A percentile compares a stretch with the other conserved stretches of the same genome.
phyloP scores from a whole-genome alignment of 2,113 vertebrate species.

The Aix galericulata region DNA sequence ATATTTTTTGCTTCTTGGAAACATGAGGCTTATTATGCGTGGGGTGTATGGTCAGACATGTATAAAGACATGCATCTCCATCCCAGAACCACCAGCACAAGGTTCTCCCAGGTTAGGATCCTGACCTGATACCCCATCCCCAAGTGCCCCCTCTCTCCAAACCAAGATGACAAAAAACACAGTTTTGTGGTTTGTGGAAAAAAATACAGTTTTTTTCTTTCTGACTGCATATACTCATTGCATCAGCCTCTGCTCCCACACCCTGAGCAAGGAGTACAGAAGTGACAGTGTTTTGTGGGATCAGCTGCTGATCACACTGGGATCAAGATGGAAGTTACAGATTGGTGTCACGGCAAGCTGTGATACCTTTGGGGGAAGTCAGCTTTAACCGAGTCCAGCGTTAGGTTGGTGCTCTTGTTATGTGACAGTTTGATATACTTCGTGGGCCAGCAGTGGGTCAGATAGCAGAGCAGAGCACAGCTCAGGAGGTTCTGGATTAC shows the following conservation, averaged over 20 bases:
- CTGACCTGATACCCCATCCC: background rate
- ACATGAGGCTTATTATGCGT: background rate
- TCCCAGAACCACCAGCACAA: background rate
- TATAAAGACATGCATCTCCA: background rate
- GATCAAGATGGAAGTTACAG: background rate
- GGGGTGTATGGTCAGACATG: background rate
- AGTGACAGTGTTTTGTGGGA: accelerated
- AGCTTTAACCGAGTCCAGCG: background rate
- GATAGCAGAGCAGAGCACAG: background rate
- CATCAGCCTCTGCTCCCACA: background rate
- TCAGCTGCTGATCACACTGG: accelerated
- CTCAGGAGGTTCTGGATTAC: background rate
- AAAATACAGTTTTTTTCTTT: background rate
- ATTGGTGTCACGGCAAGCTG: background rate
- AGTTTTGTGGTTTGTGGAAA: too few relatives aligned
- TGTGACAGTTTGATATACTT: background rate
- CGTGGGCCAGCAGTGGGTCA: background rate
- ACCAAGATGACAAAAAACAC: background rate
- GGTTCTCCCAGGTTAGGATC: background rate
- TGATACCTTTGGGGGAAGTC: background rate
- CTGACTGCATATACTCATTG: background rate
- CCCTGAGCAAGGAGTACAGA: background rate
- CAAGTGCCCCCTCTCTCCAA: background rate
- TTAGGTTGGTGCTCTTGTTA: background rate
- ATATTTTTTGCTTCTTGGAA: background rate